phyloP scores from a whole-genome alignment of 2,888 invertebrate genomes.

The Malthinus flaveolus region DNA sequence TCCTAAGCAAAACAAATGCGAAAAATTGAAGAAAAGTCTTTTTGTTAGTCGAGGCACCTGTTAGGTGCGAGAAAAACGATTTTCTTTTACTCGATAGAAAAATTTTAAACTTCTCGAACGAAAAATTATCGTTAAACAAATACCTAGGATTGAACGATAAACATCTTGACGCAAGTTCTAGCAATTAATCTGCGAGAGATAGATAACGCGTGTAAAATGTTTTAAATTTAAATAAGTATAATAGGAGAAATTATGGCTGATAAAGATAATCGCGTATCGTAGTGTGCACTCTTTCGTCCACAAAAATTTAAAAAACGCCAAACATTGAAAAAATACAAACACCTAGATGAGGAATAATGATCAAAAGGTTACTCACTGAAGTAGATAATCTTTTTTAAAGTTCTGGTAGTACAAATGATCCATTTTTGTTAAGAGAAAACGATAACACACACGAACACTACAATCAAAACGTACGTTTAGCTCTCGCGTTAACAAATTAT shows the following conservation, averaged over 20 bases:
- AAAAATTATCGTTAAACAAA: too few relatives aligned
- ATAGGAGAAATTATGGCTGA: neutral
- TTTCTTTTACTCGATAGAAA: too few relatives aligned
- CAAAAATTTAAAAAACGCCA: neutral
- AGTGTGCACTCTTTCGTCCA: neutral
- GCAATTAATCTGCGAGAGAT: too few relatives aligned
- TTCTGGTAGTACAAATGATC: constrained; percentile 22
- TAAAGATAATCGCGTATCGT: neutral
- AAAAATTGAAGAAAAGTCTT: too few relatives aligned
- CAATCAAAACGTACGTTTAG: constrained; percentile 7
- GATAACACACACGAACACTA: constrained; percentile 10
- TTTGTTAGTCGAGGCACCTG: too few relatives aligned
- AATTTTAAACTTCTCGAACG: too few relatives aligned
- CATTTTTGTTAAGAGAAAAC: constrained; percentile 16
- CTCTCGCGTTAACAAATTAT: constrained; percentile 9
- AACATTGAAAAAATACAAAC: neutral
- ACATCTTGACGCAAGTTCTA: too few relatives aligned
- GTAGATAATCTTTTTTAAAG: constrained; percentile 16
- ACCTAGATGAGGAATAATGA: neutral
- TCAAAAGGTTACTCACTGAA: constrained; percentile 17
- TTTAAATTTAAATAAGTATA: too few relatives aligned
- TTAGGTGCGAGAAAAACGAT: too few relatives aligned
- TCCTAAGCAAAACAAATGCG: too few relatives aligned
- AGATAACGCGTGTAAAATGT: too few relatives aligned
- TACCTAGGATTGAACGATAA: too few relatives aligned